Evolutionary conservation across 2,113 vertebrate genomes (phyloP).

Genomic region (Trogon melanurus): DNA sequence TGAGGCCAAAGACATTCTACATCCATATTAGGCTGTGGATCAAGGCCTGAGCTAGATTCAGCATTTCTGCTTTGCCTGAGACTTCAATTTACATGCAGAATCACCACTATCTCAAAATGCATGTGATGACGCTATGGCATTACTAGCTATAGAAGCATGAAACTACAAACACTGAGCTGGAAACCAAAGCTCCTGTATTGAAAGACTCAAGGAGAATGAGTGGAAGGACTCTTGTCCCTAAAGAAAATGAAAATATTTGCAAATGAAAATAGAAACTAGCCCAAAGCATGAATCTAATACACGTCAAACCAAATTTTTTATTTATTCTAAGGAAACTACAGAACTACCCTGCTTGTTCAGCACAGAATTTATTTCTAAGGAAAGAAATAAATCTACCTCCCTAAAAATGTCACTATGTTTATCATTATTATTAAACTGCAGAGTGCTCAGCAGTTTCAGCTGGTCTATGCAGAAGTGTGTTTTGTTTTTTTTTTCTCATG

Average conservation of each 20-base stretch:
- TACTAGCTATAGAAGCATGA: not conserved
- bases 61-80: conserved; percentile 28
- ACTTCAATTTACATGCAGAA: conserved; percentile 22
- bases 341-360: conserved; percentile 13
- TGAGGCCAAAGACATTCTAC: conserved; percentile 74
- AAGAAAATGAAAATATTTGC: conserved; percentile 1
- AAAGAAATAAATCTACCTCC: conserved; percentile 30
- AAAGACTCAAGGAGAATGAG: not conserved
- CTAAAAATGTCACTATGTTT: conserved; percentile 39
- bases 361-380: conserved; percentile 12
- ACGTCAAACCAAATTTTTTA: not conserved
- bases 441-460: conserved; percentile 17
- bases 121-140: not conserved
- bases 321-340: conserved; percentile 16
- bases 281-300: not conserved
- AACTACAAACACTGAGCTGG: not conserved
- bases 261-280: not conserved
- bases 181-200: not conserved
- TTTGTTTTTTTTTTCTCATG: not conserved
- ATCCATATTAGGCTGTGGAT: conserved; percentile 79
- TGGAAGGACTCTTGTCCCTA: not conserved
- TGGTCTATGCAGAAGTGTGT: not conserved
- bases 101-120: not conserved
- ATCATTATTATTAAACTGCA: conserved; percentile 17
- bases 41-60: conserved; percentile 51